These are phyloP conservation scores for Vanessa tameamea DNA, from an alignment of 1,140 invertebrate genomes.

Conservation along the genomic window DNA sequence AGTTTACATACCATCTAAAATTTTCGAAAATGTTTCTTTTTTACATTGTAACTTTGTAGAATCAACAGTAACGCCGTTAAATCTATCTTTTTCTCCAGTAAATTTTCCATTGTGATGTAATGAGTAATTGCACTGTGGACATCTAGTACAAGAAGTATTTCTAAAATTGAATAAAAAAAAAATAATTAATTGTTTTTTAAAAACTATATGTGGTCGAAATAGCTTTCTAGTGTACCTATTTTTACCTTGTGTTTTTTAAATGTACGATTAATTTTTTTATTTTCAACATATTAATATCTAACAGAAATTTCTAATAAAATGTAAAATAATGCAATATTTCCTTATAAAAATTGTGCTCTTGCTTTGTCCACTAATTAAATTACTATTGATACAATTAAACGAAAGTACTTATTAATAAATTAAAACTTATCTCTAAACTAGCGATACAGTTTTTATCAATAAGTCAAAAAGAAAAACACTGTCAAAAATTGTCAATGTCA, in stretches of 20 bases:
- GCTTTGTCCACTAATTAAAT: too few species aligned
- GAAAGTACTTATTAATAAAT: too few species aligned
- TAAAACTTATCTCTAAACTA: too few species aligned
- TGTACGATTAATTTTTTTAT: not conserved
- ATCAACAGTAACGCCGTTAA: conserved; percentile 83
- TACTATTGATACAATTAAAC: too few species aligned
- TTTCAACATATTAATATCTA: not conserved
- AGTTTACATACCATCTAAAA: conserved; percentile 78
- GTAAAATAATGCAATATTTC: not conserved
- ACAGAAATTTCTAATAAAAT: not conserved
- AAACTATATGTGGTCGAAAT: not conserved
- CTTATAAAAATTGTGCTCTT: too few species aligned
- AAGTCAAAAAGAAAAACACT: too few species aligned
- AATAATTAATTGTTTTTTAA: not conserved
- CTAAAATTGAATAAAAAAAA: conserved; percentile 20
- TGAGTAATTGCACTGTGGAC: conserved; percentile 14
- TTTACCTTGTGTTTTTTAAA: conserved; percentile 1
- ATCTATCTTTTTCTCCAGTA: conserved; percentile 80
- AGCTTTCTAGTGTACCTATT: not conserved
- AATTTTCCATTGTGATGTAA: conserved; percentile 55
- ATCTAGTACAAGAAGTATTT: conserved; percentile 18
- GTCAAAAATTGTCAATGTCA: too few species aligned
- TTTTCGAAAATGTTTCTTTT: conserved; percentile 66
- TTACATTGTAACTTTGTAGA: conserved; percentile 79
- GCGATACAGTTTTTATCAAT: too few species aligned